Evolutionary conservation across 2,797 vertebrate species (phyloP), one percentile per base, ranked within the genome.

Genomic region (Chloroceryle amazona): DNA sequence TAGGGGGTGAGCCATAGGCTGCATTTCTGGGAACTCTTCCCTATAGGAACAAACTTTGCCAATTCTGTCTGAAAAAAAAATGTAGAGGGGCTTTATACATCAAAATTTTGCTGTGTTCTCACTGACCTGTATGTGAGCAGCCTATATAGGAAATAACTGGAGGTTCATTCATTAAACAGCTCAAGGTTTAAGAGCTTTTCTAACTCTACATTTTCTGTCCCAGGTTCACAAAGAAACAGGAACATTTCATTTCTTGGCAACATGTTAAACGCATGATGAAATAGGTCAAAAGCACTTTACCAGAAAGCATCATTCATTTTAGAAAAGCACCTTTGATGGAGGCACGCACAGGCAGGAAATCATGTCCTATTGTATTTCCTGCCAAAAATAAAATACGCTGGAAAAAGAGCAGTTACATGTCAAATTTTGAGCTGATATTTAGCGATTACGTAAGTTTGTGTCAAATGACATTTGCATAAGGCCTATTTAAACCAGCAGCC

Each of bases 261-360:
- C 33, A 44, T 9, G 52, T 74, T 86, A 71, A 86, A 86, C 19
- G 9, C 61, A 52, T 80, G 87, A 91, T 76, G 86, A 93, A 94
- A 84, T 42, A 80, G 82, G 80, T 94, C 80, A 90, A 46, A 95
- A 91, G 71, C 80, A 76, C 76, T 95, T 95, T 5, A 66, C 66
- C 78, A 65, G 49, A 91, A 94, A 83, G 61, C 39, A 72, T 63
- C 49, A 46, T 42, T 80, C 82, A 80, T 80, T 93, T 82, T 61
- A 95, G 42, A 91, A 62, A 93, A 93, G 21, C 60, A 86, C 94
- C 55, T 91, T 82, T 93, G 90, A 84, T 82, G 46, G 72, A 95
- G 42, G 41, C 75, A 51, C 0, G 2, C 47, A 39, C 47, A 49
- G 52, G 70, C 55, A 86, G 63, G 84, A 95, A 96, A 96, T 95